Evolutionary conservation across 2,888 invertebrate genomes (phyloP).

Genomic region (Folsomia manolachei): DNA sequence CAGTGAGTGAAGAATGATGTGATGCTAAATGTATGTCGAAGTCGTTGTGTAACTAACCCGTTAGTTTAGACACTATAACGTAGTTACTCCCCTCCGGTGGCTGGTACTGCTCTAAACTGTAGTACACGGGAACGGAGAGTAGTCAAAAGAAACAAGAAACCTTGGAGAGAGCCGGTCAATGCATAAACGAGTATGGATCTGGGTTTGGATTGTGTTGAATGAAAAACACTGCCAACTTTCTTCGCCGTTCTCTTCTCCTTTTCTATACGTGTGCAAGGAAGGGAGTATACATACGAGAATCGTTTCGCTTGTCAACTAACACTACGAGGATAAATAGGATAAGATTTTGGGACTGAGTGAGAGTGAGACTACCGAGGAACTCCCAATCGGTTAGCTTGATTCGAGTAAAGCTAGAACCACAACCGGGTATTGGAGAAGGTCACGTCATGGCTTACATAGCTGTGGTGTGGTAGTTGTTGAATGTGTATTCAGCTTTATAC

Average conservation of each 20-base stretch:
- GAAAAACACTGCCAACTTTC: not conserved
- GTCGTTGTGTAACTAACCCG: not conserved
- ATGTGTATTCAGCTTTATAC: too few relatives aligned
- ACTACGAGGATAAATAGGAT: too few relatives aligned
- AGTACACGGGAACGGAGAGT: not conserved
- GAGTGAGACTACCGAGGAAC: too few relatives aligned
- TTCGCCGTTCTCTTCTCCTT: not conserved
- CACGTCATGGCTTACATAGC: too few relatives aligned
- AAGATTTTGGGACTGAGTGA: too few relatives aligned
- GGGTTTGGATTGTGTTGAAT: not conserved
- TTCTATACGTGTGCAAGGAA: not conserved
- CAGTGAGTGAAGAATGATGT: not conserved
- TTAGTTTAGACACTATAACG: not conserved
- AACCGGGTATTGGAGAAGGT: too few relatives aligned
- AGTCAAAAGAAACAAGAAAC: not conserved
- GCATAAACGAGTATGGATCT: too few relatives aligned
- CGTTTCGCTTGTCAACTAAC: too few relatives aligned
- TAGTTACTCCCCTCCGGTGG: not conserved
- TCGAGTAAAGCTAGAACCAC: too few relatives aligned
- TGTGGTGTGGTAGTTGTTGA: too few relatives aligned
- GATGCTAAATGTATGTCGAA: not conserved
- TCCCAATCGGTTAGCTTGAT: too few relatives aligned
- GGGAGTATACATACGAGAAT: constrained; percentile 1
- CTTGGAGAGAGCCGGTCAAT: not conserved
- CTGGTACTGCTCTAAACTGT: not conserved